These are phyloP conservation scores for Hepsetus odoe DNA, from an alignment of 2,113 vertebrate species.

Conservation along the genomic window DNA sequence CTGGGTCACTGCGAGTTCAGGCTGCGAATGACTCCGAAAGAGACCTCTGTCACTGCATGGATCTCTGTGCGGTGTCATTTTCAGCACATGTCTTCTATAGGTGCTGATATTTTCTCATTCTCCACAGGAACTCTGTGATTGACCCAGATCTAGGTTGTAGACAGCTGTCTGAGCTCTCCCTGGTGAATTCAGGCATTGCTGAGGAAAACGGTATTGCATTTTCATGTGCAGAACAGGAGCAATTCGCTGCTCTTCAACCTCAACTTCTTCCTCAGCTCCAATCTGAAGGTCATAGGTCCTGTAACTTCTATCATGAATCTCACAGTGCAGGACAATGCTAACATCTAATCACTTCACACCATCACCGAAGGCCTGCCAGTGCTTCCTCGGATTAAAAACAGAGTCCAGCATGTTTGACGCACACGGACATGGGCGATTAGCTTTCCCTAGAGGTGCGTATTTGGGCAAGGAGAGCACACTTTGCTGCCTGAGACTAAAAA, in stretches of 20 bases:
- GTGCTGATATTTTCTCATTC: not conserved
- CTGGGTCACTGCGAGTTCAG: constrained; percentile 36
- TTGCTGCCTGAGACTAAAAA: constrained; percentile 27
- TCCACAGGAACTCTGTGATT: not conserved
- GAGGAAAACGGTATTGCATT: not conserved
- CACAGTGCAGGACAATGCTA: too few species aligned
- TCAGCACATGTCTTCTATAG: not conserved
- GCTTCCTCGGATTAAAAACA: constrained; percentile 27
- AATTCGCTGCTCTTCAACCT: too few species aligned
- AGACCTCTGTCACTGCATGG: too few species aligned
- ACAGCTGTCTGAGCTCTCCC: constrained; percentile 6
- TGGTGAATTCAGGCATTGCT: not conserved
- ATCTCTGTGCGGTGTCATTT: not conserved
- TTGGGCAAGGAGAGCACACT: not conserved
- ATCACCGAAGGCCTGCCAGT: constrained; percentile 8
- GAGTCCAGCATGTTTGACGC: too few species aligned
- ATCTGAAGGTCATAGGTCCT: not conserved
- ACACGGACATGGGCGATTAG: constrained; percentile 27
- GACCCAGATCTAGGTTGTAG: constrained; percentile 12
- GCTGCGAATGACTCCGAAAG: constrained; percentile 8
- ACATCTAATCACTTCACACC: constrained; percentile 17
- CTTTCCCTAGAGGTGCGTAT: constrained; percentile 33
- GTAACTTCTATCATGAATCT: constrained; percentile 14
- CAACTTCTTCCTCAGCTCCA: not conserved
- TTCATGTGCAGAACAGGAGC: too few species aligned